Conservation (phyloP, 2,888 invertebrate genomes). For the Luffia ferchaultella region DNA sequence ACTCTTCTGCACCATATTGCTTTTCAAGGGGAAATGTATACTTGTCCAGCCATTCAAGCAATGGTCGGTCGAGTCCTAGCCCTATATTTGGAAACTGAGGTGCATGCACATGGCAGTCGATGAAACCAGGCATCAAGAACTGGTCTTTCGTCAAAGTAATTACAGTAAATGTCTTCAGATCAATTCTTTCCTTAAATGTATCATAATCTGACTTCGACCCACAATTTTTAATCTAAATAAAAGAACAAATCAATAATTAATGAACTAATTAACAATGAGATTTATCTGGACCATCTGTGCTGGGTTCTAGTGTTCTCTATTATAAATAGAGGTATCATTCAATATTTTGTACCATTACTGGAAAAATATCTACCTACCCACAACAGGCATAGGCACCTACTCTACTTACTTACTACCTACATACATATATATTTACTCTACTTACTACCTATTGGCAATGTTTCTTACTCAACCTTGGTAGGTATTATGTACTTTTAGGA, state of each 20-base stretch:
- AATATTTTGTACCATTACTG: too few relatives aligned
- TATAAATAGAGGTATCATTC: too few relatives aligned
- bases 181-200: conserved; percentile 18
- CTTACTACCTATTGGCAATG: too few relatives aligned
- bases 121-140: conserved; percentile 86
- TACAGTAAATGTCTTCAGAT: conserved; percentile 23
- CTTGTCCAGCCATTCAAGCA: conserved; percentile 84
- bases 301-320: too few relatives aligned
- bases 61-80: conserved; percentile 78
- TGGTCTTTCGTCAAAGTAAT: conserved; percentile 44
- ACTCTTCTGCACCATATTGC: conserved; percentile 71
- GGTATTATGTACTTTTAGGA: too few relatives aligned
- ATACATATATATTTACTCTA: too few relatives aligned
- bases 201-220: conserved; percentile 24
- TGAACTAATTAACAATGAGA: neutral
- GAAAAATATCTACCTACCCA: too few relatives aligned
- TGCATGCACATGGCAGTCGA: conserved; percentile 92
- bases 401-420: too few relatives aligned
- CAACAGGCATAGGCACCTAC: too few relatives aligned
- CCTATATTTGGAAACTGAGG: conserved; percentile 90
- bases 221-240: neutral
- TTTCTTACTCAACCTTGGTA: too few relatives aligned
- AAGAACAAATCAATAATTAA: neutral
- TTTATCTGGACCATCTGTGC: too few relatives aligned
- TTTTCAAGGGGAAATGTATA: conserved; percentile 89